Conservation (phyloP, 2,888 invertebrate genomes). For the Apotomis capreana region DNA sequence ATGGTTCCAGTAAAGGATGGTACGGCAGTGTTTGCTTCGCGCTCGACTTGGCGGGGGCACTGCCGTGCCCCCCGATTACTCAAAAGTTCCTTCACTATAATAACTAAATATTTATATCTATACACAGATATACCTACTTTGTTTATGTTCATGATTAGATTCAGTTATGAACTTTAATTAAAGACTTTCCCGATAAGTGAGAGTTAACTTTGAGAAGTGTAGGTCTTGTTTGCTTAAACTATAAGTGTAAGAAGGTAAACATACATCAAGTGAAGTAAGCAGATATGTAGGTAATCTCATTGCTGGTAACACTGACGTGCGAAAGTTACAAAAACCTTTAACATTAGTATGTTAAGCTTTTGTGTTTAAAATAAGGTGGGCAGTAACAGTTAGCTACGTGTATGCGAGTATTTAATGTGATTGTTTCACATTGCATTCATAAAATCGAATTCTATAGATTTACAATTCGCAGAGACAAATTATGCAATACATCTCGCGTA, state of each 20-base stretch:
- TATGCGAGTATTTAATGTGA: not conserved
- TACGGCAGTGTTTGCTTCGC: no score
- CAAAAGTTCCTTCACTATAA: not conserved
- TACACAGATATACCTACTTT: conserved; percentile 14
- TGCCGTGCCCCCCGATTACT: not conserved
- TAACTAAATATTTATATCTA: not conserved
- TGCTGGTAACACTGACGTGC: conserved; percentile 22
- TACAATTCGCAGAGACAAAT: not conserved
- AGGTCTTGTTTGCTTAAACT: conserved; percentile 28
- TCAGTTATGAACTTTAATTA: conserved; percentile 39
- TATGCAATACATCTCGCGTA: no score
- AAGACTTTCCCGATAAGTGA: conserved; percentile 39
- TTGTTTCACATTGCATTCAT: not conserved
- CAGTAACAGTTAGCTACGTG: not conserved
- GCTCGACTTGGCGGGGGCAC: no score
- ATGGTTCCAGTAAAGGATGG: no score
- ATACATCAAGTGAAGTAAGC: conserved; percentile 23
- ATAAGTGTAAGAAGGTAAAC: conserved; percentile 27
- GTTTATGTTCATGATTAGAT: conserved; percentile 30
- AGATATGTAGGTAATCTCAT: conserved; percentile 33
- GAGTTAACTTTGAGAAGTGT: conserved; percentile 33
- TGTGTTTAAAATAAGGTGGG: conserved; percentile 27
- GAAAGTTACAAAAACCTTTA: conserved; percentile 34
- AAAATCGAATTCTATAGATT: not conserved
- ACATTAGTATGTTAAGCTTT: conserved; percentile 25